Evolutionary conservation across 2,113 vertebrate genomes (phyloP), one percentile per base, ranked within the genome.

Genomic region (Pollimyrus isidori): DNA sequence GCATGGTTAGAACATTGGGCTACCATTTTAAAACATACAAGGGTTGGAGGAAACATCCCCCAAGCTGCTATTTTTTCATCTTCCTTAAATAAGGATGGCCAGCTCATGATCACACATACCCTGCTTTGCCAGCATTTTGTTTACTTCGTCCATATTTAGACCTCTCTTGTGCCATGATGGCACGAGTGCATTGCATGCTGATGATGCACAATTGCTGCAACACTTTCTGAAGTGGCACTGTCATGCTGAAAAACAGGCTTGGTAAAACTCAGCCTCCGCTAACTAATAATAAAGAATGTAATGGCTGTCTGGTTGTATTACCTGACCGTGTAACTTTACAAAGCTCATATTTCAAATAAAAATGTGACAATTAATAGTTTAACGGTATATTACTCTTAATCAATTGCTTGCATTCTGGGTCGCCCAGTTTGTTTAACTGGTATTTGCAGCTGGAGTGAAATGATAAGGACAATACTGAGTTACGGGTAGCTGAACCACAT

Each of bases 401-500:
- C 19, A 84, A 23, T 84, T 84, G 9, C 45, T 42, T 42, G 39
- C 42, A 84, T 48, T 26, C 13, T 56, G 49, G n/a, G n/a, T 49
- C 48, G 26, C 19, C 45, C 26, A 86, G 2, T 26, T 35, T 56
- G 85, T 19, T 13, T 53, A 87, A 15, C 49, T 53, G 50, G 50
- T 56, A 21, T 87, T 9, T 39, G 85, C 49, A 87, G 82, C 82
- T 84, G 82, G 82, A 84, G 82, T 48, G 3, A 84, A 48, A 23
- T 45, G 87, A 87, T 87, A 87, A 87, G 56, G 13, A 30, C 35
- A 87, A 39, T 87, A 65, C 9, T 65, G 30, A 87, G 53, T 87
- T 87, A 87, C 87, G 2, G 87, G 87, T 87, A 45, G 50, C 53
- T 62, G 53, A 87, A 87, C 87, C 87, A 87, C 87, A 87, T 87